Percentiles rank a stretch among this genome's conserved stretches.
phyloP scores from a whole-genome alignment of 2,888 invertebrate species.

The Lasioglossum zephyrum region DNA sequence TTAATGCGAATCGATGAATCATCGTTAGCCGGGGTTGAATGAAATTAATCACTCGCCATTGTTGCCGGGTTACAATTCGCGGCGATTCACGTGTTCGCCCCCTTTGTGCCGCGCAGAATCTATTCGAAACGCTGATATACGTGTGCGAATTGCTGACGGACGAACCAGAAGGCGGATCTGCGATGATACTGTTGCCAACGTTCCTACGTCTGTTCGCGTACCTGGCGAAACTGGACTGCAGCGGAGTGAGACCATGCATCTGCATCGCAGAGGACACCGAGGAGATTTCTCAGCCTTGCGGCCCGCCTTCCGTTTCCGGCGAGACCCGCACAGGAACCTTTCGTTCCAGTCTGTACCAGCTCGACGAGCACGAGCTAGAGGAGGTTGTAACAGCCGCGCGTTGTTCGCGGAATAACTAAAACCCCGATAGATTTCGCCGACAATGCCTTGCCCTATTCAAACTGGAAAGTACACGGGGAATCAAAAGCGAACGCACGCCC shows the following conservation, averaged over 20 bases:
- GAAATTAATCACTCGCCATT: slow-evolving; percentile 60
- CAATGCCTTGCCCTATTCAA: not conserved
- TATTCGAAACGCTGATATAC: slow-evolving; percentile 91
- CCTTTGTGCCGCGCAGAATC: slow-evolving; percentile 85
- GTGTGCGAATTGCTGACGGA: slow-evolving; percentile 92
- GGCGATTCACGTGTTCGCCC: slow-evolving; percentile 27
- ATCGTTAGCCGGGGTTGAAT: slow-evolving; percentile 53
- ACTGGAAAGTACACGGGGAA: slow-evolving; percentile 15
- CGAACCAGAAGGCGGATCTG: slow-evolving; percentile 93
- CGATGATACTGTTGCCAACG: slow-evolving; percentile 88
- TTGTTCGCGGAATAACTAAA: slow-evolving; percentile 3
- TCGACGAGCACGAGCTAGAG: slow-evolving; percentile 50
- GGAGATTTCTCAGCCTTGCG: slow-evolving; percentile 35
- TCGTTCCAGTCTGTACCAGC: slow-evolving; percentile 29
- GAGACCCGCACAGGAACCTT: slow-evolving; percentile 27
- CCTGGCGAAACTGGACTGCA: slow-evolving; percentile 78
- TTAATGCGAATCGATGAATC: slow-evolving; percentile 56
- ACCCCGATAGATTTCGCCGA: slow-evolving; percentile 24
- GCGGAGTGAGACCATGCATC: slow-evolving; percentile 53
- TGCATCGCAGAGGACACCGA: slow-evolving; percentile 5
- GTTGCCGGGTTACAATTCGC: slow-evolving; percentile 41
- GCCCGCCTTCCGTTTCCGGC: slow-evolving; percentile 23
- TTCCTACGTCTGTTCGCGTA: slow-evolving; percentile 86
- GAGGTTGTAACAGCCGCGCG: slow-evolving; percentile 10
- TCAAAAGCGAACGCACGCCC: not conserved